Evolutionary conservation across 2,797 vertebrate genomes (phyloP), one percentile per base, ranked within the genome.

Genomic region (Remorina albescens): DNA sequence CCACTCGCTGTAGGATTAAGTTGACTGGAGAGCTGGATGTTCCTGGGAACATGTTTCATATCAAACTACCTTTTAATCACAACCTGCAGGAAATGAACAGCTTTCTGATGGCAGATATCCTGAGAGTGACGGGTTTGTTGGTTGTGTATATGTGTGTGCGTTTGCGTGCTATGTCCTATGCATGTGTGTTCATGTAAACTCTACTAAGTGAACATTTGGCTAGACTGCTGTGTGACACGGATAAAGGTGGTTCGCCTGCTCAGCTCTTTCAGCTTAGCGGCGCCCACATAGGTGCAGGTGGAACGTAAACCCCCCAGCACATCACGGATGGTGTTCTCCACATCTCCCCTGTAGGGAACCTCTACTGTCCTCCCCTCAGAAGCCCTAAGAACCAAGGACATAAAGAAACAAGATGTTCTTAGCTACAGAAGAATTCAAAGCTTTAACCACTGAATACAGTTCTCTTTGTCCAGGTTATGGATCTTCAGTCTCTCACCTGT

Each of bases 201-300:
- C 3, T 60, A 67, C 28, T 95, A 97, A 67, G 85, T 90, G 91
- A 98, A 99, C 92, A 97, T 95, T 0, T 96, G 93, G 76, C 94
- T 99, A 70, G 97, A 96, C 84, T 99, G 98, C 78, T 99, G 98
- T n/a, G 97, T 99, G 86, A 99, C 98, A 1, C 98, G 94, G 88
- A 99, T 99, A 86, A 99, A 99, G 0, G 98, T 99, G 0, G 98
- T 97, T 85, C 98, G 95, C 81, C 96, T 93, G 93, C 97, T 97
- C 82, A 99, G 96, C 90, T 99, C 98, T 88, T 98, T 99, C 63
- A 99, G 97, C 86, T 96, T 99, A 85, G 98, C 96, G 0, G 98
- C 98, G 55, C 98, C 98, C 81, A 99, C 98, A 0, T 99, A 99
- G 53, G 98, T 99, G 87, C 98, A 99, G 66, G 98, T 99, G 80